Evolutionary conservation across 2,113 vertebrate genomes (phyloP).

Genomic region (Callipepla squamata): DNA sequence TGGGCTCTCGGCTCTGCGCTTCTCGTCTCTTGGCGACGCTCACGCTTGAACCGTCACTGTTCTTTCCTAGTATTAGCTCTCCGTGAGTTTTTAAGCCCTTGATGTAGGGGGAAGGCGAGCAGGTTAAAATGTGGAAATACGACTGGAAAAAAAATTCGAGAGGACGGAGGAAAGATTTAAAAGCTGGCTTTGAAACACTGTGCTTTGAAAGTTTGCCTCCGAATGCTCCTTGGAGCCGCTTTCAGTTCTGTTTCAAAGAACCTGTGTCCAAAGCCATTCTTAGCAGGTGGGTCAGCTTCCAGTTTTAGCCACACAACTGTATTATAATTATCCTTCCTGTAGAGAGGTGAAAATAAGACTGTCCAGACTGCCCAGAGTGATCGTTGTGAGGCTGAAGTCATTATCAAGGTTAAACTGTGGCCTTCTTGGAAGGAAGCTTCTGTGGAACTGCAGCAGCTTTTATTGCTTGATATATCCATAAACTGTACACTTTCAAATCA

Average conservation of each 20-base stretch:
- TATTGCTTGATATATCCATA: fast-evolving
- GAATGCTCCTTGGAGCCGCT: background rate
- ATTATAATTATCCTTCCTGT: slow-evolving; percentile 43
- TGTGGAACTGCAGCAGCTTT: background rate
- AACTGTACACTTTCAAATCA: background rate
- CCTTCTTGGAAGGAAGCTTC: background rate
- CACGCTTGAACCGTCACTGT: fast-evolving
- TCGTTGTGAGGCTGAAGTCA: slow-evolving; percentile 3
- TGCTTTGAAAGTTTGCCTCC: background rate
- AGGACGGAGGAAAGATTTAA: background rate
- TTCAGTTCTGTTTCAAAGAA: background rate
- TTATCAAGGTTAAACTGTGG: background rate
- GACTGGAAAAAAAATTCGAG: background rate
- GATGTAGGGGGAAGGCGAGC: background rate
- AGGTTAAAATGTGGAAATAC: background rate
- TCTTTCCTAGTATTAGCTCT: background rate
- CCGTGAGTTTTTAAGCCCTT: background rate
- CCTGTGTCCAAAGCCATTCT: background rate
- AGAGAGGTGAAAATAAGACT: slow-evolving; percentile 16
- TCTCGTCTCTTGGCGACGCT: background rate
- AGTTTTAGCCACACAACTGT: background rate
- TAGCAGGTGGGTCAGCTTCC: slow-evolving; percentile 50
- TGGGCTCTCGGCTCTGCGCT: fast-evolving
- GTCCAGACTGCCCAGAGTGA: background rate
- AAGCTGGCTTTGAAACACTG: background rate